These are phyloP conservation scores for Lophura nycthemera DNA, from an alignment of 2,113 vertebrate genomes.

Conservation along the genomic window DNA sequence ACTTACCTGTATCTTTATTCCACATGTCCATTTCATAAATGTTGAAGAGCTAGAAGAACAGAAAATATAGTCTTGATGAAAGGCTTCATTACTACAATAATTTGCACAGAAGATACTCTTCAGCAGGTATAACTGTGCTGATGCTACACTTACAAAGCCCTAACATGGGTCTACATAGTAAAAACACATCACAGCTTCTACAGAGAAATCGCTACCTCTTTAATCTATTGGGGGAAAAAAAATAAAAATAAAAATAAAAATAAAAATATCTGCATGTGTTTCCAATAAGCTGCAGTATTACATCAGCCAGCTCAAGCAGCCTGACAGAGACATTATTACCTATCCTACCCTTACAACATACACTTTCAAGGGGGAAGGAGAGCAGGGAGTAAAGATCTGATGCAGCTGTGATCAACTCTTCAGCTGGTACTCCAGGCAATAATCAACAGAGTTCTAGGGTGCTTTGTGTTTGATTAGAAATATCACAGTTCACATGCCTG, in stretches of 20 bases:
- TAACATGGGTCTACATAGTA: fast-evolving
- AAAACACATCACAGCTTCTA: background rate
- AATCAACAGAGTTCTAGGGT: background rate
- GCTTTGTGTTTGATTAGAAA: background rate
- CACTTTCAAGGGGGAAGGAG: background rate
- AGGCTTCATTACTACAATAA: background rate
- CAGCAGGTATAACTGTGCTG: background rate
- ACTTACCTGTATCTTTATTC: background rate
- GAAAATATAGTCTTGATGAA: background rate
- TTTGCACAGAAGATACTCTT: background rate
- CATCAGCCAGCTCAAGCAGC: background rate
- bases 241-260: too few species aligned
- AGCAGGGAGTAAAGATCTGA: background rate
- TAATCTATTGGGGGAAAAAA: background rate
- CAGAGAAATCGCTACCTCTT: background rate
- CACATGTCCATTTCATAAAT: background rate
- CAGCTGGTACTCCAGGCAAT: background rate
- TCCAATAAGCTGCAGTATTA: background rate
- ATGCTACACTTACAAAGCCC: fast-evolving
- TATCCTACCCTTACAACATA: background rate
- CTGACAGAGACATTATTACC: background rate
- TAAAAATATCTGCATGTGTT: too few species aligned
- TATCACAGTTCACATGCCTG: background rate
- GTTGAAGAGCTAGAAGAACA: background rate
- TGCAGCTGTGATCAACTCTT: background rate